These are phyloP conservation scores for Psophia crepitans DNA, from an alignment of 2,113 vertebrate species.

Conservation along the genomic window DNA sequence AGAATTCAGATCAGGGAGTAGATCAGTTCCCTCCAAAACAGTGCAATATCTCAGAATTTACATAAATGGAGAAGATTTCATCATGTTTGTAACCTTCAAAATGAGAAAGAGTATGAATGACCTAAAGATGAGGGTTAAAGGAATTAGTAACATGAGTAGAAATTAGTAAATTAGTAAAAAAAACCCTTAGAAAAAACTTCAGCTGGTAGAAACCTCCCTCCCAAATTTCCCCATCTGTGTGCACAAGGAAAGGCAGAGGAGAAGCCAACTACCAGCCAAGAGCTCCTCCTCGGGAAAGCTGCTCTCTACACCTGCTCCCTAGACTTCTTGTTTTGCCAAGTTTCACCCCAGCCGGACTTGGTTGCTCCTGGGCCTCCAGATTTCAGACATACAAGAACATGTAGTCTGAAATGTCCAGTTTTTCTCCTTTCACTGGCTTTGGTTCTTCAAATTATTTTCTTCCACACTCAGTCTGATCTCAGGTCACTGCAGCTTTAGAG, in stretches of 20 bases:
- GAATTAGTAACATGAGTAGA: background rate
- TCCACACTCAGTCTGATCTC: background rate
- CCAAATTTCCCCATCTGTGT: background rate
- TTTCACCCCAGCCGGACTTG: background rate
- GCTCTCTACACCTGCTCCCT: background rate
- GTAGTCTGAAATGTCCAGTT: background rate
- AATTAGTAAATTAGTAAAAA: background rate
- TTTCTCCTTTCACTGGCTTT: background rate
- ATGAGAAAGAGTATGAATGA: fast-evolving
- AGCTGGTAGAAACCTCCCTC: background rate
- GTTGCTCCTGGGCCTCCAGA: background rate
- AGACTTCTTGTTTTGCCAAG: background rate
- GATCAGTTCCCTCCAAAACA: background rate
- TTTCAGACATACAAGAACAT: background rate
- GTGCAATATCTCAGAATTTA: background rate
- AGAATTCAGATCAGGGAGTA: background rate
- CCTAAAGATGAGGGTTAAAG: background rate
- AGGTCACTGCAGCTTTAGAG: background rate
- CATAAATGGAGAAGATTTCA: background rate
- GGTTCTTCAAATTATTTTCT: background rate
- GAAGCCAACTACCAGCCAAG: background rate
- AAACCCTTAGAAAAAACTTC: background rate
- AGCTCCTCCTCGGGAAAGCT: background rate
- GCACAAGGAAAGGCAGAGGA: background rate
- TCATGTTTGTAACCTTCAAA: background rate